Conservation (phyloP, 2,888 invertebrate genomes). For the Argyra leucocephala region DNA sequence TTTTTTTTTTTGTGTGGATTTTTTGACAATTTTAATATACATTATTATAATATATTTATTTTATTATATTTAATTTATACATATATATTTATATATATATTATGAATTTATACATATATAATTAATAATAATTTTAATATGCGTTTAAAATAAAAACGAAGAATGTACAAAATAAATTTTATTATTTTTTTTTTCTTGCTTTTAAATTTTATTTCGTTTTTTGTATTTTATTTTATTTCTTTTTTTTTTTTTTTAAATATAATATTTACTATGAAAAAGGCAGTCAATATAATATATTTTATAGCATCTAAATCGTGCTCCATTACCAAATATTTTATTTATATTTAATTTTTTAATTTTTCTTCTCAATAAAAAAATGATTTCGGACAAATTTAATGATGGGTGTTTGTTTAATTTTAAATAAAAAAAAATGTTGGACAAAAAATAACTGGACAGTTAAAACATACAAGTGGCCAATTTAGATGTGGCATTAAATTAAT, state of each 20-base stretch:
- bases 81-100: background rate
- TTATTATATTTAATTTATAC: background rate
- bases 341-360: too few species aligned
- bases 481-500: too few species aligned
- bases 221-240: background rate
- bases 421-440: too few species aligned
- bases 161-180: background rate
- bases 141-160: constrained; percentile 6
- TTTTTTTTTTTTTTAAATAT: background rate
- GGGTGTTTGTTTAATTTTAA: too few species aligned
- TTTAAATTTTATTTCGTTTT: background rate
- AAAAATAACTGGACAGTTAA: too few species aligned
- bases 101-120: background rate
- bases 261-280: constrained; percentile 6
- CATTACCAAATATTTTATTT: constrained; percentile 3
- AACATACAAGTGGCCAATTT: too few species aligned
- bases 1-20: too few species aligned
- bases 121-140: background rate
- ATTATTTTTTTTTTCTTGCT: background rate
- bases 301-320: constrained; percentile 6
- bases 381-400: too few species aligned
- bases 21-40: too few species aligned
- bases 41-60: background rate
- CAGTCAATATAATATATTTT: constrained; percentile 4
- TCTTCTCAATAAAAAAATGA: too few species aligned